Conservation (phyloP, 1,140 invertebrate genomes). For the Papilio machaon region DNA sequence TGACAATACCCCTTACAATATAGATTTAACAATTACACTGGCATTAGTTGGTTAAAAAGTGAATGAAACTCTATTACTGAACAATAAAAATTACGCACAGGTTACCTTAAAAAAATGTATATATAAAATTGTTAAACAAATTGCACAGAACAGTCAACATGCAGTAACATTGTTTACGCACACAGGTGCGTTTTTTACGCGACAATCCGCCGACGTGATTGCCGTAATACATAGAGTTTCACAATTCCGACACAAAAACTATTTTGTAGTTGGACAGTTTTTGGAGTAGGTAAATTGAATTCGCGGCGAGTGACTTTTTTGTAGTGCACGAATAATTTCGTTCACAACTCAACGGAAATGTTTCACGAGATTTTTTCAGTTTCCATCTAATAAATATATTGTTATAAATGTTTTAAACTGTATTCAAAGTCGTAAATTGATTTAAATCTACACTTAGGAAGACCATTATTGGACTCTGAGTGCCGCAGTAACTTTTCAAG, state of each 20-base stretch:
- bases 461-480: not conserved
- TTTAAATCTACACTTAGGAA: too few species aligned
- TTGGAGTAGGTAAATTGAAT: constrained; percentile 42
- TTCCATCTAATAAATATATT: not conserved
- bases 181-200: constrained; percentile 30
- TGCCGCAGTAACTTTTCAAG: not conserved
- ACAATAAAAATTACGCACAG: not conserved
- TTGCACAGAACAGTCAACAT: constrained; percentile 35
- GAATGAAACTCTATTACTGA: not conserved
- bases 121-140: constrained; percentile 36
- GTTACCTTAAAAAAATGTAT: not conserved
- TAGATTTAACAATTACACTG: too few species aligned
- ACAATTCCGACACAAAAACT: constrained; percentile 42
- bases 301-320: constrained; percentile 33
- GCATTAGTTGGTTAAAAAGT: not conserved
- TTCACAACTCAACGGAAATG: constrained; percentile 23
- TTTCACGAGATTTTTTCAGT: constrained; percentile 15
- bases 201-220: constrained; percentile 32
- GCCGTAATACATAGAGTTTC: constrained; percentile 41
- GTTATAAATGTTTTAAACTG: not conserved
- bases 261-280: constrained; percentile 41
- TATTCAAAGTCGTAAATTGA: not conserved
- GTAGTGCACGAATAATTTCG: constrained; percentile 24
- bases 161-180: not conserved
- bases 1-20: too few species aligned